A percentile compares a stretch with the other conserved stretches of the same genome.
Conservation (phyloP, 2,888 invertebrate species). For the Brachylomia viminalis region DNA sequence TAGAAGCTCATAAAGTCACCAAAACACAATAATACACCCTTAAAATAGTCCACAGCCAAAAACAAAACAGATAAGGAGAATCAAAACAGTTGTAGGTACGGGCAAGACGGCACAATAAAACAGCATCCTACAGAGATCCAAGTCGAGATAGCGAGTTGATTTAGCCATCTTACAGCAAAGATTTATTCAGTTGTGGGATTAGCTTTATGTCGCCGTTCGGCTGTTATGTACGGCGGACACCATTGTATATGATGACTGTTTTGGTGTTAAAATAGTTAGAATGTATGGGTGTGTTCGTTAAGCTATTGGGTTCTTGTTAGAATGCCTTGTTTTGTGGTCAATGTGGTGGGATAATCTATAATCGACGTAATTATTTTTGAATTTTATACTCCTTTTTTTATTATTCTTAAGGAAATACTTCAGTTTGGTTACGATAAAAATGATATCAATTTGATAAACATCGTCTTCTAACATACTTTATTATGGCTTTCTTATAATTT, state of each 20-base stretch:
- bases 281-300: constrained; percentile 55
- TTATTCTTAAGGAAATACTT: too few relatives aligned
- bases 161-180: constrained; percentile 82
- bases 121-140: constrained; percentile 81
- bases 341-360: neutral
- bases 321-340: constrained; percentile 38
- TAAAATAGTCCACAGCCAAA: constrained; percentile 58
- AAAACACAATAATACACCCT: constrained; percentile 39
- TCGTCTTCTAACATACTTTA: neutral
- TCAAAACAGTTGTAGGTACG: constrained; percentile 70
- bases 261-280: constrained; percentile 66
- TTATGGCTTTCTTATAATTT: neutral
- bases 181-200: constrained; percentile 81
- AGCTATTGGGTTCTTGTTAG: constrained; percentile 48
- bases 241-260: constrained; percentile 66
- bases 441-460: neutral
- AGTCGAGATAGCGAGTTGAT: constrained; percentile 84
- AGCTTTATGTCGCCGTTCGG: constrained; percentile 82
- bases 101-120: constrained; percentile 68
- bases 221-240: constrained; percentile 70
- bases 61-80: constrained; percentile 65
- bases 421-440: neutral
- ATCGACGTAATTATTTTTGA: neutral
- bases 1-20: constrained; percentile 11
- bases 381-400: neutral